Conservation (phyloP, 2,888 invertebrate genomes). For the Disparrhopalites patrizii region DNA sequence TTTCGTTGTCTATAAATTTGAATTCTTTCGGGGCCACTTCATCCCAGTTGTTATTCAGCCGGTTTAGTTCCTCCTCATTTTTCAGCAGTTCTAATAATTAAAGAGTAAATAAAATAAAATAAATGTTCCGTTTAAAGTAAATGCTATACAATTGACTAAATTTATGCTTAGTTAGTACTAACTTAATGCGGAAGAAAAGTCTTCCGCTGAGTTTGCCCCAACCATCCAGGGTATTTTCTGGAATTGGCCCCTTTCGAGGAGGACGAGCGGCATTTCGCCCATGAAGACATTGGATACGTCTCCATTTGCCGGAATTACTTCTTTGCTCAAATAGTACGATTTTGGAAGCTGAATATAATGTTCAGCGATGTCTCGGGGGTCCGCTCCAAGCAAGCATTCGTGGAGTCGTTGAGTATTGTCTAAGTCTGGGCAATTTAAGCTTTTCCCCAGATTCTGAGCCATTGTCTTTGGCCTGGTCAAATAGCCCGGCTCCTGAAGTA, state of each 20-base stretch:
- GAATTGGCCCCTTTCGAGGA: constrained; percentile 13
- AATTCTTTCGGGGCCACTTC: neutral
- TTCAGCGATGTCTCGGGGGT: neutral
- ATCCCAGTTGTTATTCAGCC: neutral
- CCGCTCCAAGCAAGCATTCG: neutral
- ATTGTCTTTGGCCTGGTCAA: neutral
- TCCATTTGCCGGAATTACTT: constrained; percentile 1
- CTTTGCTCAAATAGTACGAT: neutral
- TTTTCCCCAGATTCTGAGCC: constrained; percentile 7
- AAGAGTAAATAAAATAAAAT: too few relatives aligned
- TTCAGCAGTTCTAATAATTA: neutral
- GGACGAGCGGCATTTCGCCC: neutral
- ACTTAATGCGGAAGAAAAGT: neutral
- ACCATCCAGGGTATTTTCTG: constrained; percentile 19
- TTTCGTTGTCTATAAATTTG: neutral
- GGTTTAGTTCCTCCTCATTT: neutral
- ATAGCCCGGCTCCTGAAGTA: neutral
- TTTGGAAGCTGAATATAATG: neutral
- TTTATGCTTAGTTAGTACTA: neutral
- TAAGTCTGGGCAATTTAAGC: constrained; percentile 16
- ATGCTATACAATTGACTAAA: neutral
- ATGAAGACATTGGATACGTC: constrained; percentile 14
- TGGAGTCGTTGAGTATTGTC: constrained; percentile 8
- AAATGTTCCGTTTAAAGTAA: neutral
- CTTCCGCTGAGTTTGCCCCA: constrained; percentile 15